Base-by-base conservation (phyloP, 1,140 invertebrate species). In the Solen grandis region DNA sequence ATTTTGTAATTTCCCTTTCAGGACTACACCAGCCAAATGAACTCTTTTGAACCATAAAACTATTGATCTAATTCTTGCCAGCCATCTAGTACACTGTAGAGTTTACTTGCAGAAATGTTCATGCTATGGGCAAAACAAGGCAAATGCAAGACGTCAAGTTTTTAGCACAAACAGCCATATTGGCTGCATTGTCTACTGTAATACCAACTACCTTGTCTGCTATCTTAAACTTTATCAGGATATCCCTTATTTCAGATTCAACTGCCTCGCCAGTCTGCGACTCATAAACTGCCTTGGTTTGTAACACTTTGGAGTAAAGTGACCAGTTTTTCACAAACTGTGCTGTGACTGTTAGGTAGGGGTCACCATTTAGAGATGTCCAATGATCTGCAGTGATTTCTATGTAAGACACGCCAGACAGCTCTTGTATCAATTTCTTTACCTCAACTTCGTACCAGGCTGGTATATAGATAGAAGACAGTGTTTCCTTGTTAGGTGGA, bases 281-380 rank as follows among this genome's bases (percentile, higher is more conserved):
- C 14, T 62, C 59, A 62, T 62, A 62, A 5, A 62, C 14, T 62
- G 27, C 59, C 14, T 62, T 62, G 5, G 59, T 62, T 35, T 1
- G 1, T 1, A 62, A 14, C 1, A 62, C 59, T 33, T 62, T 62
- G 1, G 27, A 62, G 14, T 33, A 62, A 4, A 62, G 59, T 62
- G 59, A 62, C 59, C 59, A 62, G 14, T 62, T 14, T n/a, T 62
- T 62, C 59, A 62, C 59, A 62, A 33, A 62, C 22, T 62, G 59
- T 8, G 29, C 59, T 13, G 59, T 62, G 3, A 60, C 57, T 16
- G 57, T 27, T 60, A 62, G 59, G 59, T 62, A 62, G 16, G 33
- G 59, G 25, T 62, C 27, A 10, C 59, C 59, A 62, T 62, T 62
- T 4, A 62, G 29, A 19, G 59, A 62, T 62, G 59, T 62, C 27